A percentile compares a stretch with the other conserved stretches of the same genome.
These are phyloP conservation scores for Osmoderma eremita DNA, from an alignment of 2,888 invertebrate species.

Conservation along the genomic window DNA sequence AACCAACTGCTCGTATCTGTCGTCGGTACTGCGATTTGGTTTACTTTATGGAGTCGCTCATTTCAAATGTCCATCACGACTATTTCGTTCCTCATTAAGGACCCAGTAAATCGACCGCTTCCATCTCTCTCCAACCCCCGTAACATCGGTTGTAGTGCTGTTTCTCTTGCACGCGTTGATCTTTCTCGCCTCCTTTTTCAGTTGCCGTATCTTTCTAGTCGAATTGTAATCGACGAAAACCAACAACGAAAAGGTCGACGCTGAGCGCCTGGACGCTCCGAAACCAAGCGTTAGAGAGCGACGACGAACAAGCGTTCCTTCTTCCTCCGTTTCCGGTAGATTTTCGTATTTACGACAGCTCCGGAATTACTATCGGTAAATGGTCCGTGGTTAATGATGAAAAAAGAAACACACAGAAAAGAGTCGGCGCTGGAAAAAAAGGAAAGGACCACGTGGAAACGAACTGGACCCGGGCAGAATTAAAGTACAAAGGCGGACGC, in stretches of 20 bases:
- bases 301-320: conserved; percentile 46
- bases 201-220: conserved; percentile 52
- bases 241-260: conserved; percentile 22
- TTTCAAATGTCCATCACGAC: conserved; percentile 74
- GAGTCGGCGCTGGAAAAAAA: conserved; percentile 49
- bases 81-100: conserved; percentile 73
- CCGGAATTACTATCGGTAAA: conserved; percentile 58
- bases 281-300: conserved; percentile 41
- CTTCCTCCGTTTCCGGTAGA: conserved; percentile 39
- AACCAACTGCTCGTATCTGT: conserved; percentile 59
- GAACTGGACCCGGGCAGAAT: conserved; percentile 45
- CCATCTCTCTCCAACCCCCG: conserved; percentile 30
- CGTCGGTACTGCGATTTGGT: conserved; percentile 55
- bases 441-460: conserved; percentile 46
- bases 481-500: conserved; percentile 35
- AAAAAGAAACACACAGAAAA: conserved; percentile 56
- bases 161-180: conserved; percentile 40
- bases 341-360: conserved; percentile 52
- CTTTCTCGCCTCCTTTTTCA: conserved; percentile 49
- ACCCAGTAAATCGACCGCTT: conserved; percentile 67
- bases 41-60: conserved; percentile 63
- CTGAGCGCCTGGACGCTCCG: conserved; percentile 17
- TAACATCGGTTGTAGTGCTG: conserved; percentile 28
- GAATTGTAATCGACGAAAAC: conserved; percentile 50
- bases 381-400: conserved; percentile 60